These are phyloP conservation scores for Neodiprion lecontei DNA, from an alignment of 1,140 invertebrate genomes.

Conservation along the genomic window DNA sequence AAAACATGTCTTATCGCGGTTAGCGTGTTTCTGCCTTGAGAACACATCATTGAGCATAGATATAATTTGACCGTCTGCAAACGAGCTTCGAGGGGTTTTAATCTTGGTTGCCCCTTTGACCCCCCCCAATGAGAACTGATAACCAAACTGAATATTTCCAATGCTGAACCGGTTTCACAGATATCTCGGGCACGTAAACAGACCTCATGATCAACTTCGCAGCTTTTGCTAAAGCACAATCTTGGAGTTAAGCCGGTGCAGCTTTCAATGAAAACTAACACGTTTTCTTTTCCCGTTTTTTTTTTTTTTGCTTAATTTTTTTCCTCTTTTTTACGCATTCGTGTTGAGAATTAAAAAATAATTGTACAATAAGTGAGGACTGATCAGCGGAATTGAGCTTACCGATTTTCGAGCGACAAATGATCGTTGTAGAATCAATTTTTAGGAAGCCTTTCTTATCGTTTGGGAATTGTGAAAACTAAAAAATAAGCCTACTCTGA, in stretches of 20 bases:
- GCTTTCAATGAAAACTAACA: not conserved
- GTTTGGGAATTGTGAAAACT: too few species aligned
- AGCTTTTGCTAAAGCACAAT: not conserved
- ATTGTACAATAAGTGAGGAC: too few species aligned
- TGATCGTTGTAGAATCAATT: too few species aligned
- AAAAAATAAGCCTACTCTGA: too few species aligned
- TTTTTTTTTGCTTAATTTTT: not conserved
- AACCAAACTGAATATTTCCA: conserved; percentile 50
- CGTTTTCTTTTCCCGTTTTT: not conserved
- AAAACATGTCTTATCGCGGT: conserved; percentile 27
- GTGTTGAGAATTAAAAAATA: too few species aligned
- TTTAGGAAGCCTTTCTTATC: too few species aligned
- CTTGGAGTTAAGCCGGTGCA: not conserved
- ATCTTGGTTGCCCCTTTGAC: conserved; percentile 49
- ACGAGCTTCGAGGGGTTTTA: conserved; percentile 30
- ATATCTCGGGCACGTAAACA: conserved; percentile 46
- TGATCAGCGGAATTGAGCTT: too few species aligned
- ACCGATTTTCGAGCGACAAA: too few species aligned
- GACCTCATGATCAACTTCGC: conserved; percentile 21
- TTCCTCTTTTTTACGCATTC: too few species aligned
- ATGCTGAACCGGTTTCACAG: conserved; percentile 46
- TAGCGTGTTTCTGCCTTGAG: conserved; percentile 23
- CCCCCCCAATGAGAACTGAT: conserved; percentile 43
- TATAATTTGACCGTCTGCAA: conserved; percentile 27
- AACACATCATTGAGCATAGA: conserved; percentile 17